Conservation (phyloP, 2,113 vertebrate genomes). For the Hypomesus transpacificus region DNA sequence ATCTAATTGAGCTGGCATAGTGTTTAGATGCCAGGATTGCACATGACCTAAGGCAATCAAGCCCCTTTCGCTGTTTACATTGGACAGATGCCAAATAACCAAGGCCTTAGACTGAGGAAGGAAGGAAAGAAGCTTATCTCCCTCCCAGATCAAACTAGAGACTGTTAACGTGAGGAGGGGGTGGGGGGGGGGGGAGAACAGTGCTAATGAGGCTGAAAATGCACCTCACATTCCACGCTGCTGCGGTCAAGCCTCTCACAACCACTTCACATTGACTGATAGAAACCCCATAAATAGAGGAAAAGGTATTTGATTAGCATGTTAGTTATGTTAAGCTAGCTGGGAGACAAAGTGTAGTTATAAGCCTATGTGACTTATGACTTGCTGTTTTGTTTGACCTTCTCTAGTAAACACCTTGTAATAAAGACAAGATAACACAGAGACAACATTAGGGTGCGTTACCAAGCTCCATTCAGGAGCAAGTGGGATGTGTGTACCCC, state of each 20-base stretch:
- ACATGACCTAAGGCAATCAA: constrained; percentile 52
- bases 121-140: constrained; percentile 49
- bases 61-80: constrained; percentile 49
- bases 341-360: too few relatives aligned
- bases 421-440: background rate
- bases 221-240: constrained; percentile 39
- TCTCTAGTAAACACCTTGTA: background rate
- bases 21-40: constrained; percentile 47
- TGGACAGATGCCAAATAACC: constrained; percentile 55
- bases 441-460: background rate
- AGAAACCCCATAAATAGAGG: constrained; percentile 22
- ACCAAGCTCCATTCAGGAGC: constrained; percentile 38
- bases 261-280: constrained; percentile 28
- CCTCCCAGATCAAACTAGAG: constrained; percentile 45
- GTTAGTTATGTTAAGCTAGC: background rate
- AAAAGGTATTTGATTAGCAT: background rate
- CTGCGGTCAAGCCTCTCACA: constrained; percentile 37
- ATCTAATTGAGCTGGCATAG: constrained; percentile 50
- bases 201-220: constrained; percentile 64
- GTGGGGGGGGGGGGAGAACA: constrained; percentile 27
- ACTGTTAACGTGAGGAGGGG: constrained; percentile 28
- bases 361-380: too few relatives aligned
- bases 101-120: constrained; percentile 44
- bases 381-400: too few relatives aligned
- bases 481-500: constrained; percentile 43